A percentile compares a stretch with the other conserved stretches of the same genome.
phyloP scores from a whole-genome alignment of 2,113 vertebrate species.

The Platichthys flesus region DNA sequence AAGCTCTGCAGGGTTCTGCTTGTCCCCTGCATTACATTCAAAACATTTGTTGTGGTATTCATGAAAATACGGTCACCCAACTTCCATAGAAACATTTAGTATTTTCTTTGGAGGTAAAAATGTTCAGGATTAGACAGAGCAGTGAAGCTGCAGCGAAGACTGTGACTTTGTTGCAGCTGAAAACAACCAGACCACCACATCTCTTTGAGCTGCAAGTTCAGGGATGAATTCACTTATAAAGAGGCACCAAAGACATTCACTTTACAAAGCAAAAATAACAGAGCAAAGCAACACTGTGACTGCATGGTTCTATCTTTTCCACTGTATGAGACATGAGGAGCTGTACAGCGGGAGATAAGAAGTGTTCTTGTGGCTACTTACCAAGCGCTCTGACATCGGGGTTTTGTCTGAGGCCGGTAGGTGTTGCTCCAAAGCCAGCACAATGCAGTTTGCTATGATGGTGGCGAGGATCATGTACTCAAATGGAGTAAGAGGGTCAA shows the following conservation, averaged over 20 bases:
- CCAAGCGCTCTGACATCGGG: slow-evolving; percentile 95
- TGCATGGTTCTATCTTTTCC: background rate
- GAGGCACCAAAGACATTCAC: background rate
- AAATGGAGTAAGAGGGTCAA: slow-evolving; percentile 92
- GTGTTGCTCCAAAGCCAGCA: slow-evolving; percentile 96
- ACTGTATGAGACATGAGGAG: background rate
- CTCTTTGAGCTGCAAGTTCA: background rate
- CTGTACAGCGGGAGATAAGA: background rate
- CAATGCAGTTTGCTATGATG: slow-evolving; percentile 98
- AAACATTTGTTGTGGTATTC: background rate
- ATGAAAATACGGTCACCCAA: background rate
- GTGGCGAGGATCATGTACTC: slow-evolving; percentile 99
- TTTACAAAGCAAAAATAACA: background rate
- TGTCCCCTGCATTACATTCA: background rate
- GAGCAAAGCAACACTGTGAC: background rate
- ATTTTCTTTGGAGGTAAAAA: background rate
- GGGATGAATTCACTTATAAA: background rate
- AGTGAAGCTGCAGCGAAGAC: too few relatives aligned
- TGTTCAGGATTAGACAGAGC: too few relatives aligned
- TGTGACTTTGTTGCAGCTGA: background rate
- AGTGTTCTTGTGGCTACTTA: slow-evolving; percentile 78
- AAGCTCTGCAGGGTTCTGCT: slow-evolving; percentile 37
- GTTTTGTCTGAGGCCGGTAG: slow-evolving; percentile 95
- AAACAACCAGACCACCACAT: slow-evolving; percentile 6
- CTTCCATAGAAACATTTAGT: too few relatives aligned